Evolutionary conservation across 2,797 vertebrate genomes (phyloP).

Genomic region (Tragopan temminckii): DNA sequence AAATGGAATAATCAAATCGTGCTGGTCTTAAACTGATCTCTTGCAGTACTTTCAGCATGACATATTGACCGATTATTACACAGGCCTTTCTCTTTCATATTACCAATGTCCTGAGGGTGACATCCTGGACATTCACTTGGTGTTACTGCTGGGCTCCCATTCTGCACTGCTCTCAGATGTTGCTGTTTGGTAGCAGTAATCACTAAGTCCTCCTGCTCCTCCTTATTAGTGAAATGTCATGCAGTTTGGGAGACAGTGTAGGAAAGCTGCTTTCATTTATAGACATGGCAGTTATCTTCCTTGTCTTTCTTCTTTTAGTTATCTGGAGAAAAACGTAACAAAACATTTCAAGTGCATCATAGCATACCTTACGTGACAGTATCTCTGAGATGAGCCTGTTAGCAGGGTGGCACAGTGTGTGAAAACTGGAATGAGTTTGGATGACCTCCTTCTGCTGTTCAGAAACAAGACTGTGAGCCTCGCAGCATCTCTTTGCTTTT

Average conservation of each 20-base stretch:
- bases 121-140: not conserved
- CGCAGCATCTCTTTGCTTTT: not conserved
- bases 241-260: not conserved
- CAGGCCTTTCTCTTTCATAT: not conserved
- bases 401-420: not conserved
- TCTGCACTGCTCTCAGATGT: accelerated
- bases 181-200: not conserved
- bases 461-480: not conserved
- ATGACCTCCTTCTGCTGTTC: not conserved
- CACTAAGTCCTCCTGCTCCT: not conserved
- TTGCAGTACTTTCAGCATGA: not conserved
- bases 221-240: accelerated
- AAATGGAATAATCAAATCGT: not conserved
- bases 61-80: not conserved
- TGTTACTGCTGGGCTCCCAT: not conserved
- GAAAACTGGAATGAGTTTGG: not conserved
- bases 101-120: not conserved
- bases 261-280: not conserved
- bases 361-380: not conserved
- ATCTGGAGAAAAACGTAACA: not conserved
- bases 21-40: not conserved
- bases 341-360: not conserved
- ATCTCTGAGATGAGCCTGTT: not conserved
- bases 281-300: not conserved
- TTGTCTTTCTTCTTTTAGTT: not conserved